Percentiles rank a stretch among this genome's conserved stretches.
Evolutionary conservation across 2,797 vertebrate species (phyloP).

Genomic region (Rousettus madagascariensis): DNA sequence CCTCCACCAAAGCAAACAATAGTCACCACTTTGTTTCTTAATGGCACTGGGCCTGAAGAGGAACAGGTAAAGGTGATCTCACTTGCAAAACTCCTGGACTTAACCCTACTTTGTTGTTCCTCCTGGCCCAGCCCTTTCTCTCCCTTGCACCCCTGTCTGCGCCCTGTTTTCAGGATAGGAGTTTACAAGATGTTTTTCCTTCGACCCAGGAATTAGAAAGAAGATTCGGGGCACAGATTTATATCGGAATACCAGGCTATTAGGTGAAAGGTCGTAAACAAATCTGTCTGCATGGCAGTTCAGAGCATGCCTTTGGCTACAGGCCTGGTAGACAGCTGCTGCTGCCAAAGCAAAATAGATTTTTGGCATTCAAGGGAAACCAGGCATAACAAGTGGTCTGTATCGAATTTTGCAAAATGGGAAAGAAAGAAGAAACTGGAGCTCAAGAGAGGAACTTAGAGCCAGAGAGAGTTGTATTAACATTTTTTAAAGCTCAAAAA

Average conservation of each 20-base stretch:
- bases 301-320: conserved; percentile 63
- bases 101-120: background rate
- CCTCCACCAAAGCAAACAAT: conserved; percentile 1
- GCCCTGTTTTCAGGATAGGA: background rate
- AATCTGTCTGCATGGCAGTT: background rate
- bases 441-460: background rate
- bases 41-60: background rate
- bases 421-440: background rate
- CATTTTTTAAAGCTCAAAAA: conserved; percentile 16
- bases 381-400: conserved; percentile 23
- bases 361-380: conserved; percentile 74
- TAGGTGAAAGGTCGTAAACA: conserved; percentile 78
- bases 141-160: background rate
- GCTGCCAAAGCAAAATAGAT: background rate
- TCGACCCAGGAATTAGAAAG: conserved; percentile 8
- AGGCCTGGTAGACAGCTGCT: background rate
- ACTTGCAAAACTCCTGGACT: background rate
- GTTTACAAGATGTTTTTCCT: conserved; percentile 32
- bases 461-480: background rate
- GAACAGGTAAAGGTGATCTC: conserved; percentile 6
- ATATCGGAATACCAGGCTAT: conserved; percentile 53
- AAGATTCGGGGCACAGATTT: background rate
- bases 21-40: background rate
- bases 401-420: background rate
- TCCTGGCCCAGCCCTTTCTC: background rate